Percentiles rank a stretch among this genome's conserved stretches.
phyloP scores from a whole-genome alignment of 2,113 vertebrate species.

The Psephotus haematonotus region DNA sequence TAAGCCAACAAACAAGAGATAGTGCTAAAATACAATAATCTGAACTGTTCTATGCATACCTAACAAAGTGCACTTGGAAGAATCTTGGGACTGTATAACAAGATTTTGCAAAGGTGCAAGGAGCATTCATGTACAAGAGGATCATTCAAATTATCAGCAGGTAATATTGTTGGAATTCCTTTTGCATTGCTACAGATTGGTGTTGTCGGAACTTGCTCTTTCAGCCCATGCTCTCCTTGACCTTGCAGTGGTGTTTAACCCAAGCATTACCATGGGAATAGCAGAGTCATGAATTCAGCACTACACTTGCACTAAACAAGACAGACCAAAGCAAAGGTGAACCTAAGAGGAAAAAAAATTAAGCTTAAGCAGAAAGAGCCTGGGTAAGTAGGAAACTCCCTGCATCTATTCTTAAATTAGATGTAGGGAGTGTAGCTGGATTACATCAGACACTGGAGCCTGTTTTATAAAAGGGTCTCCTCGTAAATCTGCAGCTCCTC shows the following conservation, averaged over 20 bases:
- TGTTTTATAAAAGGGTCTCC: slow-evolving; percentile 7
- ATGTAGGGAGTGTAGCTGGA: background rate
- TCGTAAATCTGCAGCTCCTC: background rate
- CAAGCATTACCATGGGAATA: background rate
- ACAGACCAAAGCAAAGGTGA: background rate
- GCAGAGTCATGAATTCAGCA: background rate
- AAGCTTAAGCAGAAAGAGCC: background rate
- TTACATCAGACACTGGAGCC: background rate
- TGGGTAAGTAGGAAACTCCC: background rate
- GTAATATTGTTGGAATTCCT: background rate
- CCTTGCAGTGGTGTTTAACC: background rate
- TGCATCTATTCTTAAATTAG: background rate
- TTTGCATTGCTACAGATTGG: rapidly evolving
- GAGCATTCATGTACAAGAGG: background rate
- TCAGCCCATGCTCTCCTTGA: background rate
- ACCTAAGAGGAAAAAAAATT: background rate
- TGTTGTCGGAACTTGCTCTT: background rate
- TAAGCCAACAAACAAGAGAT: background rate
- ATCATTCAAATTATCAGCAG: background rate
- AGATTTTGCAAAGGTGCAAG: background rate
- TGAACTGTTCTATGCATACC: background rate
- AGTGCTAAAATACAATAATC: background rate
- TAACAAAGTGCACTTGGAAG: background rate
- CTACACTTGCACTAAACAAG: background rate
- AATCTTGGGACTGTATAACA: background rate